phyloP scores from a whole-genome alignment of 2,888 invertebrate species.

The Erannis defoliaria region DNA sequence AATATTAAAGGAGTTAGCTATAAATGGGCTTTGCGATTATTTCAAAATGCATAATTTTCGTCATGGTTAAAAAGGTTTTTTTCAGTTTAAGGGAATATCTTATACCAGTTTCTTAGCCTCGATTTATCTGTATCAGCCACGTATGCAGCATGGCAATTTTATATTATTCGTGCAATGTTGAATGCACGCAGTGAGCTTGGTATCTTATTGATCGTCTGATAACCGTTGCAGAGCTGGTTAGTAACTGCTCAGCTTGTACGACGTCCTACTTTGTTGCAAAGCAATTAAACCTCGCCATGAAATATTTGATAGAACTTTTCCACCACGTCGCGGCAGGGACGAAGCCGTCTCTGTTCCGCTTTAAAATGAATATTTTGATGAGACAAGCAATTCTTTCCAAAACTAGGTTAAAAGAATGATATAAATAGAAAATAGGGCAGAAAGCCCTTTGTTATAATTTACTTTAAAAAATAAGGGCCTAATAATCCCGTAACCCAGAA shows the following conservation, averaged over 20 bases:
- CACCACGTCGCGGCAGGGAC: background rate
- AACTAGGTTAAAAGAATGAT: conserved; percentile 1
- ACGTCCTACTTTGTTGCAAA: background rate
- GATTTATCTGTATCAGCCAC: too few relatives aligned
- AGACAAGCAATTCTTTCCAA: background rate
- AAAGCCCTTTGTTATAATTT: conserved; percentile 7
- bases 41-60: too few relatives aligned
- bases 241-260: background rate
- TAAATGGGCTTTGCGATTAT: too few relatives aligned
- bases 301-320: conserved; percentile 1
- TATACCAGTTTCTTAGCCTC: too few relatives aligned
- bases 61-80: too few relatives aligned
- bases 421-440: background rate
- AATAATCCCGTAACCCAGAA: conserved; percentile 26
- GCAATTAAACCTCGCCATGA: conserved; percentile 1
- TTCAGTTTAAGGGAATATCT: too few relatives aligned
- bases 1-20: too few relatives aligned
- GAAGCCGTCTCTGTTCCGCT: background rate
- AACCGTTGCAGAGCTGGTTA: background rate
- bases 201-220: conserved; percentile 6
- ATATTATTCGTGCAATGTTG: background rate
- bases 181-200: background rate
- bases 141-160: too few relatives aligned
- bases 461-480: conserved; percentile 1
- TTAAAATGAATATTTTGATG: background rate